Evolutionary conservation across 2,113 vertebrate species (phyloP), one percentile per base, ranked within the genome.

Genomic region (Campylomormyrus numenius): DNA sequence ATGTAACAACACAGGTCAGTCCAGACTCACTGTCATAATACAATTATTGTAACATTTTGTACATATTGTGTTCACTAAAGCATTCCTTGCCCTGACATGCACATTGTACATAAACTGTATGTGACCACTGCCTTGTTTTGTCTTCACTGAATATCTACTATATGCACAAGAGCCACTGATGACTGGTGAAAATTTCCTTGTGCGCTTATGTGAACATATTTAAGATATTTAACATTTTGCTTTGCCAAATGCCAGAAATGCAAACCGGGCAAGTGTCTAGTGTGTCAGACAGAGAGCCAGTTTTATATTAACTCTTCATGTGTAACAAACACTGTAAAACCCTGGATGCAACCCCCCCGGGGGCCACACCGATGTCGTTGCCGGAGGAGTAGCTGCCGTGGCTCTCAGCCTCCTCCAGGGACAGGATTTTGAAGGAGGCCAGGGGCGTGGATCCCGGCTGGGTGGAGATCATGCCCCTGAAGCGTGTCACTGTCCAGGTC

Each of bases 381-480:
- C 98, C 98, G 7, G 98, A 97, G 92, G 96, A 96, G 90, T 98
- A 99, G 95, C 98, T 99, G 88, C 97, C 97, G 3, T 98, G 98
- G 93, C 98, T 99, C 91, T 99, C 98, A 0, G 97, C 96, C 94
- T 99, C 98, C 92, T 99, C 98, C 93, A 99, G 93, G 10, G 98
- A 99, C 87, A 99, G 93, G 87, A 99, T 99, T 95, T 99, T 99
- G 92, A 99, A 99, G 0, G 98, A 99, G 0, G 98, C 98, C 88
- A 99, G 94, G 4, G 98, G 98, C 0, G 98, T 99, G 90, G 98
- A 99, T 70, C 98, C 98, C 0, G 98, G 98, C 92, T 99, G 98
- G 7, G 98, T 99, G 7, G 98, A 99, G 94, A 99, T 99, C 98
- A 99, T 99, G 49, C 98, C 98, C 92, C 98, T 93, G 95, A 99